Base-by-base conservation (phyloP, 2,888 invertebrate genomes). In the Blomia tropicalis region DNA sequence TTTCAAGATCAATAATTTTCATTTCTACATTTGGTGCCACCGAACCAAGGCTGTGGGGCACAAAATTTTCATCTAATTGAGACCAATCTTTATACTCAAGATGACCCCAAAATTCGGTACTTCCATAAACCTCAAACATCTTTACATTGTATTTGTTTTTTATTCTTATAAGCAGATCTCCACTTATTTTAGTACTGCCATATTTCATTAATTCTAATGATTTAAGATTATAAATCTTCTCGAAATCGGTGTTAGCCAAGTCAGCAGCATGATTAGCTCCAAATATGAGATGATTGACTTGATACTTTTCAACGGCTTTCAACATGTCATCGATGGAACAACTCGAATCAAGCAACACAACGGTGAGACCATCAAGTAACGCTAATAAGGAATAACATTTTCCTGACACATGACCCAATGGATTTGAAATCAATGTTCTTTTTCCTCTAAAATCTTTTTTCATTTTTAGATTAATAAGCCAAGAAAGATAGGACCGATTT, bases 1-100 rank as follows among this genome's bases (percentile, higher is more conserved):
- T 47, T 7, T 47, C 23, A 11, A 47, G n/a, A 27, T 47, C 51
- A n/a, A 47, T n/a, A 47, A 47, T 47, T 27, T 47, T 47, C 51
- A 47, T 47, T n/a, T 47, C 51, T 11, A 47, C 51, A 25, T n/a
- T n/a, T 47, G 22, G 11, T 27, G 7, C n/a, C 51, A 47, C 51
- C 7, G 22, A n/a, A 7, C 51, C 51, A 19, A 47, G 7, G n/a
- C 51, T 11, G 27, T n/a, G 7, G 22, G 27, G 23, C 41, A 41
- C 14, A 41, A 41, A 41, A n/a, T n/a, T n/a, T n/a, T n/a, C n/a
- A n/a, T n/a, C n/a, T n/a, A n/a, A n/a, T n/a, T n/a, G n/a, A n/a
- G n/a, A n/a, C n/a, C n/a, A n/a, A n/a, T n/a, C n/a, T 36, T 17
- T 36, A 17, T 36, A 36, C n/a, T 47, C 51, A n/a, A 11, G 5